These are phyloP conservation scores for Antheraea assamensis DNA, from an alignment of 2,888 invertebrate genomes.

Conservation along the genomic window DNA sequence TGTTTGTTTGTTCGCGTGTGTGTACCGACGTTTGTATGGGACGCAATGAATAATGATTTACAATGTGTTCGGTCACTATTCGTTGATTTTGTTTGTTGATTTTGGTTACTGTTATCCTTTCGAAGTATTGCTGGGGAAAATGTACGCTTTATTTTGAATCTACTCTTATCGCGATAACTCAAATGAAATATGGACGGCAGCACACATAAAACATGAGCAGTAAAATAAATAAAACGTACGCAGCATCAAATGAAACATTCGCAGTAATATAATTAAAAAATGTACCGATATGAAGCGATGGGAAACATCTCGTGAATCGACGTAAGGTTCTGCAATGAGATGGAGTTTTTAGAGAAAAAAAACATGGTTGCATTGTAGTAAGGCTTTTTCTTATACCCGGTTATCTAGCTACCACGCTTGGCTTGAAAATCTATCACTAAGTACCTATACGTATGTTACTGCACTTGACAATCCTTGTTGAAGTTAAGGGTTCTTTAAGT, in stretches of 20 bases:
- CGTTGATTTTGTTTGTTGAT: slow-evolving; percentile 22
- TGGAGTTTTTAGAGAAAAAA: too few species aligned
- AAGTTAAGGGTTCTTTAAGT: too few species aligned
- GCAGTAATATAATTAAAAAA: background rate
- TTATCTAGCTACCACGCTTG: too few species aligned
- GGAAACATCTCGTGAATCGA: too few species aligned
- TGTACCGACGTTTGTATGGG: slow-evolving; percentile 75
- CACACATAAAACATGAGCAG: background rate
- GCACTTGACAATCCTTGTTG: too few species aligned
- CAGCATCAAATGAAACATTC: background rate
- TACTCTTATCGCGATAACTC: background rate
- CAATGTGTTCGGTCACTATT: slow-evolving; percentile 51
- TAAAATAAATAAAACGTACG: background rate
- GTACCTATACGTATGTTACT: too few species aligned
- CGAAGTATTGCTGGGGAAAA: background rate
- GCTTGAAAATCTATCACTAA: too few species aligned
- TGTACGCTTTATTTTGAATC: background rate
- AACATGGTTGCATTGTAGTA: too few species aligned
- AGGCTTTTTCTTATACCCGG: too few species aligned
- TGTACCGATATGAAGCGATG: too few species aligned
- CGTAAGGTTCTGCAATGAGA: too few species aligned
- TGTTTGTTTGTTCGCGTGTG: slow-evolving; percentile 64
- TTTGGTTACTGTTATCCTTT: slow-evolving; percentile 24
- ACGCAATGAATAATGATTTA: slow-evolving; percentile 75
- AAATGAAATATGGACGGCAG: background rate